Base-by-base conservation (phyloP, 2,888 invertebrate species). In the Diadromus collaris region DNA sequence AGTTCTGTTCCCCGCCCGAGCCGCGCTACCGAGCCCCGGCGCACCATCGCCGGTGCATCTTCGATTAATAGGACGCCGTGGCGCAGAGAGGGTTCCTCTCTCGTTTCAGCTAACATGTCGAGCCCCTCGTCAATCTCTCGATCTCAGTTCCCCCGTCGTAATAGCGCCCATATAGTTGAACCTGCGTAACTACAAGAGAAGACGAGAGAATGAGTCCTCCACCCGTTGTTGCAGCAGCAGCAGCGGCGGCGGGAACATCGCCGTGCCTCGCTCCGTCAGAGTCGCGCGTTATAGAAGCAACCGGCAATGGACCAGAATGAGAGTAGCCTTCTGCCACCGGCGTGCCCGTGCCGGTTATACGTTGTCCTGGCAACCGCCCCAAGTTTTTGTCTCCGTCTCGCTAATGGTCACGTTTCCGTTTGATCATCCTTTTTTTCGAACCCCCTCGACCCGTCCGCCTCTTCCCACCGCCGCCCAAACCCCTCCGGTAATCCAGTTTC, bases 321-420 rank as follows among this genome's bases (percentile, higher is more conserved):
- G 54, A 70, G 69, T 58, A 75, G 77, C 74, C 77, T 79, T 71
- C 64, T 32, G 60, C 48, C 46, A 34, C 64, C 38, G 54, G 3
- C 64, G 10, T 13, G 10, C 38, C 6, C 64, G 10, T 13, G 10
- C 38, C 13, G 56, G 65, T 7, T 48, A 51, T 65, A 76, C 74
- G 77, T 81, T 80, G 80, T 80, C 79, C 80, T 77, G 81, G 80
- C 80, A 79, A 81, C 79, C 80, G 77, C 56, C 65, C 76, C 77
- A 79, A 80, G 61, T 83, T 83, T 81, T 83, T 83, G 82, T 81
- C 75, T 76, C 67, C 76, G 68, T 78, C 81, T 77, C 80, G 79
- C 81, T 82, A 82, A 82, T 82, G 82, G 82, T 83, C 82, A 83
- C 82, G 81, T 83, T 81, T 81, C 82, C 82, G 80, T 81, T 82